Conservation (phyloP, 2,888 invertebrate genomes). For the Phytoseiulus persimilis region DNA sequence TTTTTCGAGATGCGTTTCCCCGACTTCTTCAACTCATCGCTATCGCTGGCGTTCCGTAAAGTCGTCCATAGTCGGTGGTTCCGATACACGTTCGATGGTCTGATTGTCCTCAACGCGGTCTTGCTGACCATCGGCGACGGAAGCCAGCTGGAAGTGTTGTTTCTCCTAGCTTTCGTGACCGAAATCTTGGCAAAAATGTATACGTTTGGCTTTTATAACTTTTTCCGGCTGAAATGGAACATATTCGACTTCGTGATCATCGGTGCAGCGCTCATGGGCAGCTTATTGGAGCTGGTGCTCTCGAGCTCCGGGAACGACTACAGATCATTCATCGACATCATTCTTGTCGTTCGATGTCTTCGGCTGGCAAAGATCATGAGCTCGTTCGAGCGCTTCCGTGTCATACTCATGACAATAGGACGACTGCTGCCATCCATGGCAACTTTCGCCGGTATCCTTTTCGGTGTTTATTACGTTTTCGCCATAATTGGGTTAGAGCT, state of each 20-base stretch:
- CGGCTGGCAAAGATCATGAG: conserved; percentile 52
- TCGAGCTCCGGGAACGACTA: conserved; percentile 40
- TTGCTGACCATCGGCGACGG: conserved; percentile 50
- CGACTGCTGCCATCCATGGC: conserved; percentile 53
- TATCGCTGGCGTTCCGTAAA: conserved; percentile 48
- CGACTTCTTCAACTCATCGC: conserved; percentile 47
- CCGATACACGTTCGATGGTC: conserved; percentile 47
- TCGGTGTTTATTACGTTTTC: conserved; percentile 53
- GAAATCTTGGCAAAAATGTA: conserved; percentile 53
- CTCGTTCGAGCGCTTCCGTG: conserved; percentile 51
- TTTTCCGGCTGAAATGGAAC: conserved; percentile 52
- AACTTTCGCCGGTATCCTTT: conserved; percentile 52
- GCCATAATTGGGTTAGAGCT: conserved; percentile 54
- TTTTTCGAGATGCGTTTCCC: conserved; percentile 48
- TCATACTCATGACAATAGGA: conserved; percentile 52
- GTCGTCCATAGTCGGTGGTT: conserved; percentile 50
- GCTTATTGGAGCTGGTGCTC: conserved; percentile 46
- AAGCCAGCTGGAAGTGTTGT: conserved; percentile 50
- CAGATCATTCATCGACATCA: conserved; percentile 48
- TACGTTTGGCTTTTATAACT: conserved; percentile 50
- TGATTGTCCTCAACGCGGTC: conserved; percentile 52
- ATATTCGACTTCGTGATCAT: conserved; percentile 53
- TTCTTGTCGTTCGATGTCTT: conserved; percentile 53
- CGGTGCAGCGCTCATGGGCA: conserved; percentile 49
- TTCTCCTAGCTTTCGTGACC: conserved; percentile 51